Evolutionary conservation across 2,113 vertebrate species (phyloP), one percentile per base, ranked within the genome.

Genomic region (Potamarius usumacintae): DNA sequence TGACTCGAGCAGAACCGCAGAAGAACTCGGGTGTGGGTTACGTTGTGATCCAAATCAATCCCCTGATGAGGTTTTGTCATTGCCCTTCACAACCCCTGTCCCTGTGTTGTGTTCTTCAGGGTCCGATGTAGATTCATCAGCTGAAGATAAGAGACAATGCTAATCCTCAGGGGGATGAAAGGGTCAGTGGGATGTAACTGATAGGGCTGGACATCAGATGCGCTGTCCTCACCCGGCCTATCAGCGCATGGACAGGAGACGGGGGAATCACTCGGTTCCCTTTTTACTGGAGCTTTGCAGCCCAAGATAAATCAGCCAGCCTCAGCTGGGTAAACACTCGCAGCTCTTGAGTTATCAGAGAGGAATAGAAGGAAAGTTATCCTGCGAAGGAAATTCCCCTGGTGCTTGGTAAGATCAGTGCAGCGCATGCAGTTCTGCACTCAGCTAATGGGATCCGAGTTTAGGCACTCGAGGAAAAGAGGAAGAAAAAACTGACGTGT

Each of bases 91-190:
- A 86, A 85, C 74, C 80, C 58, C 69, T 6, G 34, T 42, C 34
- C 34, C 34, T 42, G 34, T 42, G 34, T 42, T 42, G 53, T 67
- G 58, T 65, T 85, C 77, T 76, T 86, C 57, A 12, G 55, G 80
- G 67, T 57, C 78, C 69, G 85, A 90, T 89, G 90, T 91, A 80
- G 77, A 83, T 77, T 72, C 87, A 79, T 87, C 60, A n/a, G 65
- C n/a, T 65, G 63, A 63, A 91, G 91, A 92, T 92, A 90, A 90
- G 88, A 67, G 86, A 86, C 86, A 84, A 30, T 87, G 85, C 82
- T 85, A 85, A 91, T 91, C 90, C 83, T 77, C 67, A 65, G 58
- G 55, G 22, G 30, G 20, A 27, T 4, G 48, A 82, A 77, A 83
- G 80, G 81, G 83, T 88, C 85, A 82, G 81, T 80, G 63, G 25